Evolutionary conservation across 2,888 invertebrate genomes (phyloP), one percentile per base, ranked within the genome.

Genomic region (Lymantria monacha): DNA sequence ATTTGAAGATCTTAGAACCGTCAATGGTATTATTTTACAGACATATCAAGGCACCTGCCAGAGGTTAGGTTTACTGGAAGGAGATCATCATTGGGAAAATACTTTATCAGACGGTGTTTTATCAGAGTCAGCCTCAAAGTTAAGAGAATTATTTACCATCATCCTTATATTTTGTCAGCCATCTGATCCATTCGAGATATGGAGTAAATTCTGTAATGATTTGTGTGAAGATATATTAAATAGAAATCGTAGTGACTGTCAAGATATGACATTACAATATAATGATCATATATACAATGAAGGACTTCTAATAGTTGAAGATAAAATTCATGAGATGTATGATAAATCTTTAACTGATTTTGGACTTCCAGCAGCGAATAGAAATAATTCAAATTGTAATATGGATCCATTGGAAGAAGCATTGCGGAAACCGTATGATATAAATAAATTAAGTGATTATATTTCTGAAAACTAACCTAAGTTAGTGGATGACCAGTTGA

Each of bases 211-310:
- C 52, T 49, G 52, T 37, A 14, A 53, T 46, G 57, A 30, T 55
- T 53, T 55, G 42, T 57, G 55, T 57, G 51, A 61, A 50, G 58
- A 56, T 58, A 51, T 61, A 46, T 54, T 51, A 51, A 45, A 56
- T 47, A 59, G 54, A 57, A 56, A 55, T 48, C 58, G 58, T 53
- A 53, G 53, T 53, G 53, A 60, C 38, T 53, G 49, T 51, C 55
- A 57, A 51, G 61, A 59, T 57, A 57, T 57, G 51, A 59, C 61
- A 51, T 61, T 55, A 61, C 52, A 48, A 57, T 53, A 57, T 56
- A 57, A 36, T 55, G 55, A 57, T 58, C 38, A 44, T 33, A 52
- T 56, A 54, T 48, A 59, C 48, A 55, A 48, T 57, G 55, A 55
- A 47, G 46, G 50, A 52, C 50, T 57, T 15, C 53, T 57, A 44